Evolutionary conservation across 1,140 invertebrate species (phyloP).

Genomic region (Rhysida immarginata): DNA sequence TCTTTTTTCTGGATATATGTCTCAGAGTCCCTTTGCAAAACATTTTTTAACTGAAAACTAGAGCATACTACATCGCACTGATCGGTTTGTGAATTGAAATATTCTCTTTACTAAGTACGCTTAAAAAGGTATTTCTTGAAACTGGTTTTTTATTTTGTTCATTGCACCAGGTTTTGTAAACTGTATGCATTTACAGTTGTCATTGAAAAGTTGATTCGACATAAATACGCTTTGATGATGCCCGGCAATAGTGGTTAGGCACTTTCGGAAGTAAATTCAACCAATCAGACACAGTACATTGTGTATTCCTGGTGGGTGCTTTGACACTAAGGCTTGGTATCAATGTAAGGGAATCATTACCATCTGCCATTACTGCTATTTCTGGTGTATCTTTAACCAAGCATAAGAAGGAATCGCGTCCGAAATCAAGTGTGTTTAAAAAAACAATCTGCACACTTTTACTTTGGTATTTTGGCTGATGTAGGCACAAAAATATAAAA

Average conservation of each 20-base stretch:
- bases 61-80: not conserved
- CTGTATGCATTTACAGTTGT: not conserved
- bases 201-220: not conserved
- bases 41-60: not conserved
- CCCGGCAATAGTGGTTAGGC: not conserved
- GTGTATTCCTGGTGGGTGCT: not conserved
- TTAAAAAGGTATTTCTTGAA: not conserved
- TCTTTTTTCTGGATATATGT: not conserved
- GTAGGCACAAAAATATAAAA: not conserved
- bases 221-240: not conserved
- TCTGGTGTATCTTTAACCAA: not conserved
- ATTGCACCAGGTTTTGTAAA: not conserved
- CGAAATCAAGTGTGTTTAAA: not conserved
- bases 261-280: not conserved
- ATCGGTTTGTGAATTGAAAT: not conserved
- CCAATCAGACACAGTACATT: not conserved
- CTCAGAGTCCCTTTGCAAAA: not conserved
- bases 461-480: not conserved
- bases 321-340: not conserved
- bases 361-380: not conserved
- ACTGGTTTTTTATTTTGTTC: not conserved
- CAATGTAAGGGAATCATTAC: not conserved
- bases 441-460: not conserved
- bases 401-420: not conserved
- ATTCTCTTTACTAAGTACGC: not conserved